Evolutionary conservation across 1,140 invertebrate species (phyloP).

Genomic region (Amphibalanus amphitrite): DNA sequence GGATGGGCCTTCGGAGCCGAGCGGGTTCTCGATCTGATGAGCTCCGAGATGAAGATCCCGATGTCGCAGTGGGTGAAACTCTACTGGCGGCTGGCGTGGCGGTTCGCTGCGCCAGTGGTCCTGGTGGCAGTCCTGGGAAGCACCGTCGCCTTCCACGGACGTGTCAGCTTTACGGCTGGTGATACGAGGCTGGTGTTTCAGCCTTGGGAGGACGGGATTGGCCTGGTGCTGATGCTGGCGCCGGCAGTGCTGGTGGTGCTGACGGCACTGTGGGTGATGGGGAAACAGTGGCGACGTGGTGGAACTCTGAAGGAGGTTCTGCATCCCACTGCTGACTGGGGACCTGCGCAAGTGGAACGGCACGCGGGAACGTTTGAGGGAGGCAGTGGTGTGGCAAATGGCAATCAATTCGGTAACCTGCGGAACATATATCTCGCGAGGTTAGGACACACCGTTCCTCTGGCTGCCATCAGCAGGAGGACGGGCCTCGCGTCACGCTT

Average conservation of each 20-base stretch:
- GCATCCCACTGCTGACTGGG: neutral
- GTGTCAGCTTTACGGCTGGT: neutral
- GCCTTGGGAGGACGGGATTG: neutral
- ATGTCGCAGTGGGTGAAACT: conserved; percentile 23
- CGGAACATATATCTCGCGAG: too few species aligned
- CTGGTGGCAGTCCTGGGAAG: neutral
- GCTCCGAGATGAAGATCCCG: conserved; percentile 29
- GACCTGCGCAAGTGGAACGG: too few species aligned
- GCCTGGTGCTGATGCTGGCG: neutral
- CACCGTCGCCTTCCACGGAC: neutral
- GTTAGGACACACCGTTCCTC: too few species aligned
- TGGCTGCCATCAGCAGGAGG: too few species aligned
- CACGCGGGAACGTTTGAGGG: too few species aligned
- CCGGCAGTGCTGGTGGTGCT: neutral
- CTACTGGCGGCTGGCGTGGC: conserved; percentile 31
- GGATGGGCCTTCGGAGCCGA: neutral
- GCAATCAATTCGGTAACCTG: too few species aligned
- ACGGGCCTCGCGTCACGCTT: too few species aligned
- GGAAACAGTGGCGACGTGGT: neutral
- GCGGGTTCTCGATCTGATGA: conserved; percentile 26
- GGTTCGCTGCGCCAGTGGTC: conserved; percentile 23
- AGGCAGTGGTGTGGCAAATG: too few species aligned
- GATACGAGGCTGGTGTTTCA: neutral
- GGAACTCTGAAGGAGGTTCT: neutral
- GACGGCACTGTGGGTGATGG: neutral